Base-by-base conservation (phyloP, 2,888 invertebrate genomes). In the Tryphoninae sp. region DNA sequence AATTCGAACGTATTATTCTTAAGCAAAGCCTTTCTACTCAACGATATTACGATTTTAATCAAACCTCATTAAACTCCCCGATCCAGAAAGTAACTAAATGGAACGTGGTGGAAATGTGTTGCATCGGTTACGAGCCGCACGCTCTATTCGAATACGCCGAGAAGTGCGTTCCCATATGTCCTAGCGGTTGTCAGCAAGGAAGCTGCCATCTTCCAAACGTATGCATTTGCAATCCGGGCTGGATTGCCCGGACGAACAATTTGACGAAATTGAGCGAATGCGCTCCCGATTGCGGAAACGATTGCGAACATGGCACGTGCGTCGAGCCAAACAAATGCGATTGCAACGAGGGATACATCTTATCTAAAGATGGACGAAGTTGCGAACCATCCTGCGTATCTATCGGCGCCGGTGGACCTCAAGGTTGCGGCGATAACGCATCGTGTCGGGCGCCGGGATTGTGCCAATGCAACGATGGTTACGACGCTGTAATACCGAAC, bases 301-400 rank as follows among this genome's bases (percentile, higher is more conserved):
- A 86, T 1, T 93, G 93, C 84, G 61, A 89, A 16, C 92, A 92
- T 82, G 93, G 93, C 2, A 90, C 89, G 74, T 93, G 93, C 78
- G 91, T 92, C 42, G 90, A 89, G 0, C 90, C 91, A 2, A 84
- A 90, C 40, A 72, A 45, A 2, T 92, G 92, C 77, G 67, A 83
- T 4, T 89, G 88, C 68, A 89, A 91, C 73, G 82, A 86, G 45
- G 93, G 92, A 2, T 93, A 92, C 83, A 84, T 88, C 0, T 88
- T 89, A 74, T 6, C 61, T 11, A 45, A 8, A 2, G 53, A 82
- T 33, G 16, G 9, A 2, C 40, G 51, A 9, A 51, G 40, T 13
- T 83, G 84, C 64, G 13, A 59, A 1, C 81, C 82, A 2, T 62
- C 55, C 0, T 84, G 84, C 75, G 2, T 0, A 3, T 11, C 2